Evolutionary conservation across 2,113 vertebrate species (phyloP), one percentile per base, ranked within the genome.

Genomic region (Athene cunicularia): DNA sequence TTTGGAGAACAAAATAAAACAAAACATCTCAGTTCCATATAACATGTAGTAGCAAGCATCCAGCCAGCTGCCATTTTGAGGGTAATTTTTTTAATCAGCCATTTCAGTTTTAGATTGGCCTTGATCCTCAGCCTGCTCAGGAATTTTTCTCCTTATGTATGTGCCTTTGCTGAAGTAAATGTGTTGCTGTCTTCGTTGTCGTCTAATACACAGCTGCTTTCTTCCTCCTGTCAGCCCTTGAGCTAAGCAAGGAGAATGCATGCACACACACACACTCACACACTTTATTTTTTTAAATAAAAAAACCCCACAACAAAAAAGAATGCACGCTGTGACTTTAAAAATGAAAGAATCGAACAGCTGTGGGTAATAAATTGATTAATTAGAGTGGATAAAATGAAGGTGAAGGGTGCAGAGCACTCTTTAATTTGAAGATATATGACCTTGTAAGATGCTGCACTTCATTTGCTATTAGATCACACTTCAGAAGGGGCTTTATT

Each of bases 31-130:
- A 81, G 60, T 71, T 88, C 56, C 76, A 91, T 11, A 39, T 88
- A 96, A 94, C 87, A 33, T 68, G 91, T 53, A 90, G 91, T 76
- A 88, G 95, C 95, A 91, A 35, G 83, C 71, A 96, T 85, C 81
- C 83, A 89, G 81, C 62, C 68, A 95, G 89, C 94, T 98, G 97
- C 97, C 97, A 95, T 98, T 97, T 97, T 97, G 84, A 97, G 89
- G 85, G 92, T 88, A 94, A 94, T 90, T 92, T 97, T 96, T 97
- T 96, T 84, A 95, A 97, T 94, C 73, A 68, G 95, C 94, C 97
- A 97, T 98, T 97, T 97, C 68, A 49, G 74, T 93, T 93, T 92
- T 82, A 88, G 90, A 90, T 83, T 93, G 75, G 70, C 80, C 96
- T 97, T 97, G 83, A 67, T 93, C 82, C 83, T 85, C 50, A 83